These are phyloP conservation scores for Paraplagusia blochii DNA, from an alignment of 2,113 vertebrate genomes.

Conservation along the genomic window DNA sequence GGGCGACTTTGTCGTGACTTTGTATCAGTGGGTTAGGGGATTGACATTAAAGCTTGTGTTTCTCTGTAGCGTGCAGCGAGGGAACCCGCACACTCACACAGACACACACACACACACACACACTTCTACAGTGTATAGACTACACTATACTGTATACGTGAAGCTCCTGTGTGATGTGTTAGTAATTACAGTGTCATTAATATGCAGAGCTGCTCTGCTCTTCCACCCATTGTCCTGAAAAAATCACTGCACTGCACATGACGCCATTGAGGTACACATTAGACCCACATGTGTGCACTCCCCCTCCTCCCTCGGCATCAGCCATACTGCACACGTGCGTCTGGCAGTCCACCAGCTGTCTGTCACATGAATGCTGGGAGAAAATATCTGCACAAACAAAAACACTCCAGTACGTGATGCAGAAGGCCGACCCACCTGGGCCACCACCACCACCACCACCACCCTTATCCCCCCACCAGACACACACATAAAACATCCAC, in stretches of 20 bases:
- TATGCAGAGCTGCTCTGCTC: conserved; percentile 20
- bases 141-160: too few relatives aligned
- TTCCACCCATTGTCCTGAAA: conserved; percentile 43
- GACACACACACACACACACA: not conserved
- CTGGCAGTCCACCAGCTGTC: conserved; percentile 28
- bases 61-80: too few relatives aligned
- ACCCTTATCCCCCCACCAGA: too few relatives aligned
- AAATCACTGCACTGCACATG: conserved; percentile 20
- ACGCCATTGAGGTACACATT: conserved; percentile 45
- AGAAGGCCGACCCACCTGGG: too few relatives aligned
- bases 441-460: too few relatives aligned
- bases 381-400: conserved; percentile 13
- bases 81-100: too few relatives aligned
- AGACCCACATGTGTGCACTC: conserved; percentile 30
- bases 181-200: conserved; percentile 19
- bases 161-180: not conserved
- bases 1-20: too few relatives aligned
- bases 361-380: conserved; percentile 30
- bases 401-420: conserved; percentile 10
- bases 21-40: too few relatives aligned
- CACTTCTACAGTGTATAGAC: not conserved
- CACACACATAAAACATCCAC: conserved; percentile 11
- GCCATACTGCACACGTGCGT: conserved; percentile 37
- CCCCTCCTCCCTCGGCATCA: conserved; percentile 25
- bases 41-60: too few relatives aligned